These are phyloP conservation scores for Automeris io DNA, from an alignment of 2,888 invertebrate species.

Conservation along the genomic window DNA sequence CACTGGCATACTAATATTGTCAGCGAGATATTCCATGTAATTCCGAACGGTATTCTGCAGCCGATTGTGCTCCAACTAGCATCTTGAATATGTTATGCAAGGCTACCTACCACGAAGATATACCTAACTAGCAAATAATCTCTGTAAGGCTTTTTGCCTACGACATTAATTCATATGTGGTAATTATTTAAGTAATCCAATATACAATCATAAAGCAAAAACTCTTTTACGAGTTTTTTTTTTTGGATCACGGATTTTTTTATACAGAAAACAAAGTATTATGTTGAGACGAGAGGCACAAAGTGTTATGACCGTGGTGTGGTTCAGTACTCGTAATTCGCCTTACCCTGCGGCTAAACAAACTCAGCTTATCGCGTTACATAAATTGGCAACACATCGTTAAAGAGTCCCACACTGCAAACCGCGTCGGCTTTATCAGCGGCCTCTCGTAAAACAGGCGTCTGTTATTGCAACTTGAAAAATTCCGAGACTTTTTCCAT, in stretches of 20 bases:
- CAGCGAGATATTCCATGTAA: conserved; percentile 64
- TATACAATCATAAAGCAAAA: too few relatives aligned
- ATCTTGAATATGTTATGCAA: conserved; percentile 65
- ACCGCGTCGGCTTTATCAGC: conserved; percentile 61
- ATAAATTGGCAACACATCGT: conserved; percentile 77
- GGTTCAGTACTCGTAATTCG: conserved; percentile 55
- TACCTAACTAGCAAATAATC: not conserved
- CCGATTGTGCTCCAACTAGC: conserved; percentile 53
- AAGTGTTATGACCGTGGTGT: conserved; percentile 34
- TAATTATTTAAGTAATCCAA: too few relatives aligned
- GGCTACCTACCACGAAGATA: not conserved
- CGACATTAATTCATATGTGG: too few relatives aligned
- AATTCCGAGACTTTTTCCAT: conserved; percentile 66
- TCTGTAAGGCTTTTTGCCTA: not conserved
- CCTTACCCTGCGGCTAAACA: conserved; percentile 61
- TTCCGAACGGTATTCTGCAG: conserved; percentile 52
- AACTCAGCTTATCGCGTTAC: conserved; percentile 71
- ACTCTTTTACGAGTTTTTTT: too few relatives aligned
- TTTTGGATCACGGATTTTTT: not conserved
- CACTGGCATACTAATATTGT: conserved; percentile 68
- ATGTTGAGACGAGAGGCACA: conserved; percentile 17
- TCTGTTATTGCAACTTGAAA: conserved; percentile 65
- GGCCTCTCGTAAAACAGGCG: conserved; percentile 67
- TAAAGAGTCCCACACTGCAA: conserved; percentile 65
- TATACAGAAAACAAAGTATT: conserved; percentile 2